phyloP scores from a whole-genome alignment of 2,888 invertebrate species.

The Fragum sueziense region DNA sequence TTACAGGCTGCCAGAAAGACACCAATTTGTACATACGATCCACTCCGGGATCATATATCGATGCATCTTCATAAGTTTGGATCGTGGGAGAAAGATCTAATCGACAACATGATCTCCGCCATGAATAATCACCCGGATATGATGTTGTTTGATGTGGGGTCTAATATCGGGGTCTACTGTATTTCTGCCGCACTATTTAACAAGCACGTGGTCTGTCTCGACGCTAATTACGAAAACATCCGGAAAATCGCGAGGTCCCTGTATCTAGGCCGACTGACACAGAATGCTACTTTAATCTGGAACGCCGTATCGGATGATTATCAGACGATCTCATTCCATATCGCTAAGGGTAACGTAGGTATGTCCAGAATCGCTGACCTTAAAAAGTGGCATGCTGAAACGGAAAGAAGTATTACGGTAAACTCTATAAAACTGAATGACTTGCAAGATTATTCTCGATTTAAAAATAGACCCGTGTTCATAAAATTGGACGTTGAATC shows the following conservation, averaged over 20 bases:
- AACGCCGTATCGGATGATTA: conserved; percentile 6
- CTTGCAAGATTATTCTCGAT: neutral
- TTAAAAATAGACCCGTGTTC: neutral
- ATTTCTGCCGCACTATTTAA: neutral
- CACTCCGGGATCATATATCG: neutral
- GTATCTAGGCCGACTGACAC: neutral
- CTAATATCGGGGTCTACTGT: conserved; percentile 8
- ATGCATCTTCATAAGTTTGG: neutral
- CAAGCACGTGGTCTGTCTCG: neutral
- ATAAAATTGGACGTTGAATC: neutral
- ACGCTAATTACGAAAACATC: conserved; percentile 3
- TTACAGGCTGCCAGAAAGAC: neutral
- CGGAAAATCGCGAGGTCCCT: neutral
- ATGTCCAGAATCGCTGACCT: neutral
- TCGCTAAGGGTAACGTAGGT: neutral
- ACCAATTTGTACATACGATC: neutral
- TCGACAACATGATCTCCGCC: neutral
- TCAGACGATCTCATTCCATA: neutral
- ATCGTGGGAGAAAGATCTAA: neutral
- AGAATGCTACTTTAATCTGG: conserved; percentile 10
- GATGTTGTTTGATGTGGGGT: conserved; percentile 4
- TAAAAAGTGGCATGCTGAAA: neutral
- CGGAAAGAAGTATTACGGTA: neutral
- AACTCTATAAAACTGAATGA: neutral
- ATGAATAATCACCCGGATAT: neutral